Evolutionary conservation across 2,888 invertebrate species (phyloP).

Genomic region (Epistrophe grossulariae): DNA sequence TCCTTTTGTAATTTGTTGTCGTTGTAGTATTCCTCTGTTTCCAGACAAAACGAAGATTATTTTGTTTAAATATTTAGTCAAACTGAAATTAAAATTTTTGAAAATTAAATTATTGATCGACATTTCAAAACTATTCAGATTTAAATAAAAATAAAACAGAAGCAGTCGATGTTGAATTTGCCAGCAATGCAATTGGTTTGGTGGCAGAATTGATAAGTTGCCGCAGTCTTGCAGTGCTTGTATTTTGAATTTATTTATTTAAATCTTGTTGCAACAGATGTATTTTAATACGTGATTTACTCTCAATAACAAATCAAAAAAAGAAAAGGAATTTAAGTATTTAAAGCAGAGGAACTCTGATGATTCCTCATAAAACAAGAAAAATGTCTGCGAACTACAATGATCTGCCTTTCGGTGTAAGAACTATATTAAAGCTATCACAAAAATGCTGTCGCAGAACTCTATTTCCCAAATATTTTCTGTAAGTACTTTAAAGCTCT

Average conservation of each 20-base stretch:
- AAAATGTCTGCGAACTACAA: conserved; percentile 86
- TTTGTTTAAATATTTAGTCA: background rate
- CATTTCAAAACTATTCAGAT: background rate
- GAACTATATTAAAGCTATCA: conserved; percentile 85
- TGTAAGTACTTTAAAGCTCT: conserved; percentile 85
- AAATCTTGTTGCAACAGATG: background rate
- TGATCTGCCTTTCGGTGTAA: conserved; percentile 88
- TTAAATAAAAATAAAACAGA: background rate
- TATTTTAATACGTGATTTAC: background rate
- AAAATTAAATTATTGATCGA: background rate
- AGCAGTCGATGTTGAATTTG: conserved; percentile 7
- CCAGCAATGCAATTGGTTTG: conserved; percentile 53
- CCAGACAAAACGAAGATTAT: background rate
- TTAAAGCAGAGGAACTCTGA: conserved; percentile 72
- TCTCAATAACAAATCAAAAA: background rate
- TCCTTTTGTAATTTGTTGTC: background rate
- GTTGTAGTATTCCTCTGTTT: background rate
- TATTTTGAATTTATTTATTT: background rate
- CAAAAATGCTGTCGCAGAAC: conserved; percentile 86
- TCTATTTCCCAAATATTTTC: conserved; percentile 87
- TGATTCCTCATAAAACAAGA: conserved; percentile 79
- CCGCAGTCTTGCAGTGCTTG: background rate
- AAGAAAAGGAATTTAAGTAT: background rate
- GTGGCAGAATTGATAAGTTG: background rate
- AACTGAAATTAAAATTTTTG: background rate